Evolutionary conservation across 2,113 vertebrate species (phyloP).

Genomic region (Saimiri boliviensis): DNA sequence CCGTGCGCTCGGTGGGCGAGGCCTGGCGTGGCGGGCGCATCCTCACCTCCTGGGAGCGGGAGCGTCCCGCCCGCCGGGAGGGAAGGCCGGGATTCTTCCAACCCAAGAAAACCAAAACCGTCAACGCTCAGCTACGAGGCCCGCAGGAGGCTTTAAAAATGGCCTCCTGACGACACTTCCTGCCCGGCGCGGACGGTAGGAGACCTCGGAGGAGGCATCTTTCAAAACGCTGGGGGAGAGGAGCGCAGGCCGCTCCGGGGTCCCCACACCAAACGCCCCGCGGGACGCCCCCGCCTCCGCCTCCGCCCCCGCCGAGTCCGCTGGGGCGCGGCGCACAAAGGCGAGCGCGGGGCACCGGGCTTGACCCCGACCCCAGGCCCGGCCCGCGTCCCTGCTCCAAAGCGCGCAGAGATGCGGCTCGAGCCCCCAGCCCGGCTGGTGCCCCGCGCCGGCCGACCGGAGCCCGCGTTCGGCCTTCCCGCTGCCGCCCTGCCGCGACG

Average conservation of each 20-base stretch:
- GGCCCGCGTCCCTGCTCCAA: not conserved
- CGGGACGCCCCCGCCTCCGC: no score
- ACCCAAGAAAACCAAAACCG: not conserved
- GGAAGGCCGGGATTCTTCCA: not conserved
- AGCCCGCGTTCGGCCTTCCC: not conserved
- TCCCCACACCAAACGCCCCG: no score
- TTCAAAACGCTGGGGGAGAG: constrained; percentile 54
- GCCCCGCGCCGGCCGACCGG: not conserved
- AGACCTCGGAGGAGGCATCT: constrained; percentile 7
- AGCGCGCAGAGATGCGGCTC: not conserved
- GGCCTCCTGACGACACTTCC: constrained; percentile 79
- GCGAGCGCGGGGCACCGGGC: not conserved
- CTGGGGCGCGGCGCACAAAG: not conserved
- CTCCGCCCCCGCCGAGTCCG: not conserved
- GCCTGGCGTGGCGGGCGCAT: accelerated
- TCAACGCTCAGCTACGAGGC: constrained; percentile 35
- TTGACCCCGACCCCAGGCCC: not conserved
- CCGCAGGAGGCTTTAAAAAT: constrained; percentile 78
- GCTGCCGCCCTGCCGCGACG: not conserved
- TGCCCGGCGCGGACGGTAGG: constrained; percentile 53
- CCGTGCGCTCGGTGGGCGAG: not conserved
- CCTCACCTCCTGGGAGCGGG: not conserved
- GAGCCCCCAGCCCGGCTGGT: not conserved
- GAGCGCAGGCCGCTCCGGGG: not conserved
- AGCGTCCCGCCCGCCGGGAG: not conserved